These are phyloP conservation scores for Lycocorax pyrrhopterus DNA, from an alignment of 2,113 vertebrate species.

Conservation along the genomic window DNA sequence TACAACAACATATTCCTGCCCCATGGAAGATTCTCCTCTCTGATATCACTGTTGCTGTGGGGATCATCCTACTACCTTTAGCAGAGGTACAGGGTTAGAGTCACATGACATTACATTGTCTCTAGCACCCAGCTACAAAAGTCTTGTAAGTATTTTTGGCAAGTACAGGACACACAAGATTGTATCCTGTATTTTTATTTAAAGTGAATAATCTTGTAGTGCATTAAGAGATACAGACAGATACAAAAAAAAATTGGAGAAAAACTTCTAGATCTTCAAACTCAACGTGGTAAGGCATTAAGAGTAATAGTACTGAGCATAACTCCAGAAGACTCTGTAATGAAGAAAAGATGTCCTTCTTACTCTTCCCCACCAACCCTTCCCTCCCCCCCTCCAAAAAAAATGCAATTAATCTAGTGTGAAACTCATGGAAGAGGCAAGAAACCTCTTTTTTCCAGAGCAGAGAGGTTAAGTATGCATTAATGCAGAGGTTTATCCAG, in stretches of 20 bases:
- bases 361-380: neutral
- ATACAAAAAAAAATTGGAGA: neutral
- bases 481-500: neutral
- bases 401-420: neutral
- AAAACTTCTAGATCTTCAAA: neutral
- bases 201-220: neutral
- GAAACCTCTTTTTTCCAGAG: neutral
- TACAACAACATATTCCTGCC: neutral
- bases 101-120: neutral
- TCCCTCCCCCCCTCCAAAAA: accelerated
- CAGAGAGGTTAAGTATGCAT: neutral
- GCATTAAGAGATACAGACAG: neutral
- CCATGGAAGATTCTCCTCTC: neutral
- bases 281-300: neutral
- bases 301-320: neutral
- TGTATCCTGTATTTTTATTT: neutral
- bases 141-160: neutral
- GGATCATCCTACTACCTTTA: neutral
- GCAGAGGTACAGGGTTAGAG: neutral
- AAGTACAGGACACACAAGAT: neutral
- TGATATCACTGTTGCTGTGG: neutral
- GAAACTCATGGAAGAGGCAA: neutral
- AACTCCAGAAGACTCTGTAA: neutral
- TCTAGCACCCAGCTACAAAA: neutral
- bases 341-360: neutral